phyloP scores from a whole-genome alignment of 2,888 invertebrate species.

The Drosophila kokeensis region DNA sequence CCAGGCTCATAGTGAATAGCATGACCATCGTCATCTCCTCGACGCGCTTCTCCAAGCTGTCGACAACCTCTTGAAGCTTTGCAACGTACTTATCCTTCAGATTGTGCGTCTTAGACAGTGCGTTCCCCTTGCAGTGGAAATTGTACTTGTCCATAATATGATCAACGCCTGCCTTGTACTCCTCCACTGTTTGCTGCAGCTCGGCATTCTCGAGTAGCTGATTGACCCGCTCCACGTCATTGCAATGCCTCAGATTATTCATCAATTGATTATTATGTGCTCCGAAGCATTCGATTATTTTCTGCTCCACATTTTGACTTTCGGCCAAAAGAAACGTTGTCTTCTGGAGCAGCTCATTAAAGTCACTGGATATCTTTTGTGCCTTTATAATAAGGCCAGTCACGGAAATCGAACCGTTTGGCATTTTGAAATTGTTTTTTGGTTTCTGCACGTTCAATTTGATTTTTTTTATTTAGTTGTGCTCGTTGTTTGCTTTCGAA shows the following conservation, averaged over 20 bases:
- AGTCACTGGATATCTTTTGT: slow-evolving; percentile 23
- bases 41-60: slow-evolving; percentile 51
- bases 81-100: slow-evolving; percentile 41
- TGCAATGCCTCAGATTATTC: slow-evolving; percentile 51
- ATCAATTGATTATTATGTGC: slow-evolving; percentile 50
- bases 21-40: slow-evolving; percentile 56
- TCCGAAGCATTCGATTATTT: slow-evolving; percentile 33
- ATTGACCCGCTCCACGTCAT: slow-evolving; percentile 35
- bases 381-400: slow-evolving; percentile 28
- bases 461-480: neutral
- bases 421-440: slow-evolving; percentile 15
- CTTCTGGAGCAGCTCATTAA: slow-evolving; percentile 36
- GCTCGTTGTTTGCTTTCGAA: neutral
- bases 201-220: slow-evolving; percentile 56
- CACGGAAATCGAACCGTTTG: neutral
- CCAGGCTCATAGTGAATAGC: slow-evolving; percentile 27
- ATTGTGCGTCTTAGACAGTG: slow-evolving; percentile 27
- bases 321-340: slow-evolving; percentile 49
- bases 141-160: slow-evolving; percentile 50
- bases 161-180: slow-evolving; percentile 43
- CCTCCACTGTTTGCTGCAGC: slow-evolving; percentile 47
- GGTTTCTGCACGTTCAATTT: slow-evolving; percentile 27
- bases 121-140: slow-evolving; percentile 30
- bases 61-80: slow-evolving; percentile 32
- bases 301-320: slow-evolving; percentile 29